Evolutionary conservation across 2,113 vertebrate genomes (phyloP).

Genomic region (Riparia riparia): DNA sequence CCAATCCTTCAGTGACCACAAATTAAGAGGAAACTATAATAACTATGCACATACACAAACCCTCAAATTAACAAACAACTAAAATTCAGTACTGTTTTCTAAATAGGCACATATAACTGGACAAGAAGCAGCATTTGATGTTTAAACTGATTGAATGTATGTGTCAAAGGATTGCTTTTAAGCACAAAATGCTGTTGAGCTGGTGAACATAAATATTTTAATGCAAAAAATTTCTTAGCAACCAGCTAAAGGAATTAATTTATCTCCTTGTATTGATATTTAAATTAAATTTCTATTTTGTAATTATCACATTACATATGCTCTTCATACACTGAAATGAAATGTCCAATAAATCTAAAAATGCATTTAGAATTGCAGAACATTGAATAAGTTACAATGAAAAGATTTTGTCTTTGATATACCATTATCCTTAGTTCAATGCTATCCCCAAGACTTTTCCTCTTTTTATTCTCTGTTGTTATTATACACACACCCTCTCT

Average conservation of each 20-base stretch:
- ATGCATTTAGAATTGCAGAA: background rate
- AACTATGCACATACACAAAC: background rate
- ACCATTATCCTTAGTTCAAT: background rate
- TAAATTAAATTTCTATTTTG: background rate
- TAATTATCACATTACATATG: background rate
- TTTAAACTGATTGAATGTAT: background rate
- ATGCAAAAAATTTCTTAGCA: background rate
- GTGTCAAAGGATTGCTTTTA: background rate
- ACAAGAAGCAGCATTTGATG: background rate
- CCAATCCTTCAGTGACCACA: background rate
- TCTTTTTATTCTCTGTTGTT: background rate
- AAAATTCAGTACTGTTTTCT: background rate
- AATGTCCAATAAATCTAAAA: background rate
- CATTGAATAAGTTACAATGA: background rate
- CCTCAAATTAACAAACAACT: background rate
- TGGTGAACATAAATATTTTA: background rate
- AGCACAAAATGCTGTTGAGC: background rate
- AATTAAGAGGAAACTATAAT: background rate
- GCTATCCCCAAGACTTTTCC: background rate
- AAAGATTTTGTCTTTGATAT: background rate
- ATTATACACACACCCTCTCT: background rate
- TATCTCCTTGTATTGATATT: background rate
- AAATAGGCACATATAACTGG: background rate
- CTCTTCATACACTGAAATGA: background rate
- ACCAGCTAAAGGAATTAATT: background rate